A percentile compares a stretch with the other conserved stretches of the same genome.
phyloP scores from a whole-genome alignment of 2,888 invertebrate genomes.

The Aphidoletes aphidimyza region DNA sequence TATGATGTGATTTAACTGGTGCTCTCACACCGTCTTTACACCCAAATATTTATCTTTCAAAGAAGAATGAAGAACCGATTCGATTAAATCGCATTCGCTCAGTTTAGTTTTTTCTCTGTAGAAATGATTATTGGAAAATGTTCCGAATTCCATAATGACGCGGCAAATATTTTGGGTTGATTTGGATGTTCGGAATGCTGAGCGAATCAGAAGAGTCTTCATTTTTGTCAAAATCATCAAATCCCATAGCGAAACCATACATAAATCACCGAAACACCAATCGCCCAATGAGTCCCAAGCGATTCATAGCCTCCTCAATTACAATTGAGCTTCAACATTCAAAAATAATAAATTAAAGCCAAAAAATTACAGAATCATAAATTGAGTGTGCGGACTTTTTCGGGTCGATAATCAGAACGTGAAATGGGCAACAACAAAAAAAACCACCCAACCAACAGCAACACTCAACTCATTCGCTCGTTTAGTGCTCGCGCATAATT shows the following conservation, averaged over 20 bases:
- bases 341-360: neutral
- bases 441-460: no score
- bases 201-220: neutral
- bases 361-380: slow-evolving; percentile 19
- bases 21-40: neutral
- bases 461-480: no score
- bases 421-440: neutral
- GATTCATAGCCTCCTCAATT: neutral
- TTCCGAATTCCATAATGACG: slow-evolving; percentile 47
- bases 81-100: neutral
- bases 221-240: neutral
- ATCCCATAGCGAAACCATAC: neutral
- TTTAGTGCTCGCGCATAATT: no score
- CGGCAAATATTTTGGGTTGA: neutral
- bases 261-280: neutral
- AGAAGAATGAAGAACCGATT: no score
- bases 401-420: slow-evolving; percentile 13
- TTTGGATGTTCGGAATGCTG: neutral
- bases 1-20: neutral
- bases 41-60: neutral
- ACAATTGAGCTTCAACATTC: neutral
- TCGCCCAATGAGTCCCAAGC: neutral
- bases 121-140: neutral
- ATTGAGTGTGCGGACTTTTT: neutral
- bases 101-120: no score